These are phyloP conservation scores for Rhynchomys soricoides DNA, from an alignment of 2,113 vertebrate genomes.

Conservation along the genomic window DNA sequence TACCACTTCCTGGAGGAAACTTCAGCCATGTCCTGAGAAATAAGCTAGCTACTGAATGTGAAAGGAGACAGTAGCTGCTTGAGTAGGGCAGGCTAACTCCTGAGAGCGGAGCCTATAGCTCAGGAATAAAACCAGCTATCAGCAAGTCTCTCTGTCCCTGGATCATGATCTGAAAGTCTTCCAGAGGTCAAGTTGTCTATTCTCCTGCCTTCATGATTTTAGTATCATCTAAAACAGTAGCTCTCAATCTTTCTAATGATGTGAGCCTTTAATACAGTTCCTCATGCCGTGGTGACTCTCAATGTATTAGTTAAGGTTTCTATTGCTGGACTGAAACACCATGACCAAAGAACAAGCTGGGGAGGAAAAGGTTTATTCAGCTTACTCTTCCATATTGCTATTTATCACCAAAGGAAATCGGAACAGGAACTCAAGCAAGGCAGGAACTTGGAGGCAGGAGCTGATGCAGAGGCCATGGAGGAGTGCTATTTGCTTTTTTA, in stretches of 20 bases:
- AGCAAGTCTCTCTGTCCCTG: background rate
- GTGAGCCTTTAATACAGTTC: background rate
- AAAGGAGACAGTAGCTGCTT: conserved; percentile 32
- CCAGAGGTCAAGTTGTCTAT: background rate
- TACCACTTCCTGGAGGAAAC: background rate
- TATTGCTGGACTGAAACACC: background rate
- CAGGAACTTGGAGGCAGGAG: background rate
- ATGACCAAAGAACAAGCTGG: background rate
- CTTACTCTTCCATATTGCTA: background rate
- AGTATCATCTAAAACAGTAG: background rate
- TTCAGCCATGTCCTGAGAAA: conserved; percentile 5
- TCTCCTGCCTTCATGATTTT: background rate
- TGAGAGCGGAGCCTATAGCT: background rate
- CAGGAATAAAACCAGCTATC: conserved; percentile 1
- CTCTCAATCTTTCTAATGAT: background rate
- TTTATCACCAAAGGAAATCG: background rate
- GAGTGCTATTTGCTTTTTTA: background rate
- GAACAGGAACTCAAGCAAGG: background rate
- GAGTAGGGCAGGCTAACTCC: background rate
- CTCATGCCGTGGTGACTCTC: background rate
- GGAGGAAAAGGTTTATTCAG: background rate
- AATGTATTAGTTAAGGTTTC: background rate
- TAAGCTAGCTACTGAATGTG: conserved; percentile 56
- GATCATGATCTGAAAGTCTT: background rate
- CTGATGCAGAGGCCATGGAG: background rate